A percentile compares a stretch with the other conserved stretches of the same genome.
Conservation (phyloP, 2,113 vertebrate species). For the Seriola dumerili region DNA sequence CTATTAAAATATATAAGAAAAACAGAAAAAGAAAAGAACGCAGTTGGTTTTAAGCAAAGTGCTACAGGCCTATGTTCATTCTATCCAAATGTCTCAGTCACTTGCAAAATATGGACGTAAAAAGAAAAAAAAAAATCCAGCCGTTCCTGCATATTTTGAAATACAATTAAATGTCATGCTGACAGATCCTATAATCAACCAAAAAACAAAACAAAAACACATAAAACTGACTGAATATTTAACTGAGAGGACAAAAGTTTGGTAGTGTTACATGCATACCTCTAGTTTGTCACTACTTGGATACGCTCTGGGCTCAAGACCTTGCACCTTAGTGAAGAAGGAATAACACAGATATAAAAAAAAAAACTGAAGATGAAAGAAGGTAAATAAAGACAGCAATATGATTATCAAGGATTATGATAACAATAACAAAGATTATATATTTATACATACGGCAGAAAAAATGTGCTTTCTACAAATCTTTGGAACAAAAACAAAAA, state of each 20-base stretch:
- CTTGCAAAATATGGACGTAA: conserved; percentile 58
- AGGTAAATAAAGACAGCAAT: conserved; percentile 72
- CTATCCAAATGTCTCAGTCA: conserved; percentile 48
- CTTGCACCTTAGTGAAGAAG: conserved; percentile 60
- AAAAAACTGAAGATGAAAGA: conserved; percentile 50
- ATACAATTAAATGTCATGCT: conserved; percentile 55
- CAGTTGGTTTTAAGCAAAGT: conserved; percentile 53
- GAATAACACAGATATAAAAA: conserved; percentile 51
- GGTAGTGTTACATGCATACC: conserved; percentile 65
- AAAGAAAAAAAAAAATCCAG: conserved; percentile 19
- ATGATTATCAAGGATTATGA: conserved; percentile 69
- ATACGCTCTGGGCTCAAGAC: conserved; percentile 32
- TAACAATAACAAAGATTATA: conserved; percentile 78
- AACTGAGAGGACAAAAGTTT: conserved; percentile 28
- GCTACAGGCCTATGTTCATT: conserved; percentile 60
- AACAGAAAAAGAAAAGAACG: conserved; percentile 12
- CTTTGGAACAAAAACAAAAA: conserved; percentile 85
- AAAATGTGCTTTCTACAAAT: conserved; percentile 85
- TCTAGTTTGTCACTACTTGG: conserved; percentile 34
- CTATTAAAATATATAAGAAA: not conserved
- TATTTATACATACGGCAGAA: conserved; percentile 80
- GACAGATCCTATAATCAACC: conserved; percentile 44
- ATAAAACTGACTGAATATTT: conserved; percentile 29
- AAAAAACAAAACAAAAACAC: conserved; percentile 33
- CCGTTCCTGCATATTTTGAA: conserved; percentile 56